Base-by-base conservation (phyloP, 2,888 invertebrate genomes). In the Tolmerus cingulatus region DNA sequence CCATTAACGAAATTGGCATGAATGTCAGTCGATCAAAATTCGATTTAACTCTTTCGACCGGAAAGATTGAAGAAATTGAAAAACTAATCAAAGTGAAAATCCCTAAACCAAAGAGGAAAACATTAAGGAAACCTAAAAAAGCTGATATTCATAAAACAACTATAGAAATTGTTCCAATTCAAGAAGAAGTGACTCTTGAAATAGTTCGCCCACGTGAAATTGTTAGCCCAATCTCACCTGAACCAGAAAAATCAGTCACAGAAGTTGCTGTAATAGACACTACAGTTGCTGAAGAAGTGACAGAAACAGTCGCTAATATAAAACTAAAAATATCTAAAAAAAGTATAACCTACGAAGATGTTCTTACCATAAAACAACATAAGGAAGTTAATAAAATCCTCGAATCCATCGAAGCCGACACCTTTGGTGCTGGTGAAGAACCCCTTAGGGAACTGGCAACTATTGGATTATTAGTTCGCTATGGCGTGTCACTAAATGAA, bases 1-100 rank as follows among this genome's bases (percentile, higher is more conserved):
- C 97, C 12, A 95, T 96, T 19, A 98, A 97, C 91, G 96, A 97
- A 90, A 95, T 97, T 87, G 98, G 98, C 79, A 95, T 96, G 93
- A 96, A 96, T 40, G 94, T 95, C 82, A 96, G 97, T 1, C 96
- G 96, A 92, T 97, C 96, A 8, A 96, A 95, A 91, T 93, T 98
- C 76, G 95, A 95, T 90, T 95, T 97, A 74, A 93, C 93, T 90
- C 92, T 93, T 66, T 92, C 92, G 12, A 90, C 93, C 91, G 57
- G 93, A 93, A 89, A 93, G 92, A 89, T 93, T 93, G 89, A 92
- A 92, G 88, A 91, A 91, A 89, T 93, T 93, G 30, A 93, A 93
- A 90, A 93, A 94, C 7, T 40, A 19, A 5, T 27, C 9, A 76
- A 76, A 77, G 88, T 89, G 46, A 88, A 89, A 85, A 86, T 87